Evolutionary conservation across 2,113 vertebrate genomes (phyloP).

Genomic region (Siphamia tubifer): DNA sequence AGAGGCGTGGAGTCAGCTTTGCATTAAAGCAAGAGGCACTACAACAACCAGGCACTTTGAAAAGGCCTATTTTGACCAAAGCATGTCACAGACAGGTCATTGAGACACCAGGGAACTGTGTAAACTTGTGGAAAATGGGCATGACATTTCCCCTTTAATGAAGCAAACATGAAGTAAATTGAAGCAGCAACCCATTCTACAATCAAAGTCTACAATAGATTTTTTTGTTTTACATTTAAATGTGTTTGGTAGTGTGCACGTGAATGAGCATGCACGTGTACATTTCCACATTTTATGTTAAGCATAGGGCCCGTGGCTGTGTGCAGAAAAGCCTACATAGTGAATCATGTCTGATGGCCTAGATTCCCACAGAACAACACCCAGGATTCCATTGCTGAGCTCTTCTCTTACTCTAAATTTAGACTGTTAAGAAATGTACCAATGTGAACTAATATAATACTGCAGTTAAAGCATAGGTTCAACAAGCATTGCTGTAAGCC

Average conservation of each 20-base stretch:
- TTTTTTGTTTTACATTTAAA: neutral
- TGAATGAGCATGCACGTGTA: constrained; percentile 11
- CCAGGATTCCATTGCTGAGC: constrained; percentile 15
- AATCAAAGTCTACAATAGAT: neutral
- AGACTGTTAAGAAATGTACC: constrained; percentile 23
- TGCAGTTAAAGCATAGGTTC: constrained; percentile 1
- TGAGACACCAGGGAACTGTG: too few species aligned
- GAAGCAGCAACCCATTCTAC: neutral
- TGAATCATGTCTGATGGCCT: constrained; percentile 55
- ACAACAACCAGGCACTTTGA: too few species aligned
- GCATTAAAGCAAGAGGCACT: too few species aligned
- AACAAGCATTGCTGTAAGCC: too few species aligned
- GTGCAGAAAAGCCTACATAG: constrained; percentile 29
- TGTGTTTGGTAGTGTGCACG: constrained; percentile 1
- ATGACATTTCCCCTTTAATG: too few species aligned
- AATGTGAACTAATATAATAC: neutral
- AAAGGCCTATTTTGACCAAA: too few species aligned
- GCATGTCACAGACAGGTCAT: too few species aligned
- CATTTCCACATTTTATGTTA: neutral
- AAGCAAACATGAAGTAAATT: neutral
- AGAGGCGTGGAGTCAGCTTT: too few species aligned
- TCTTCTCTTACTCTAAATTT: constrained; percentile 45
- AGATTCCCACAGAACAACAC: constrained; percentile 59
- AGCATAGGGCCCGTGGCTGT: constrained; percentile 16
- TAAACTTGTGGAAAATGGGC: too few species aligned